Base-by-base conservation (phyloP, 1,140 invertebrate species). In the Tyrophagus putrescentiae region DNA sequence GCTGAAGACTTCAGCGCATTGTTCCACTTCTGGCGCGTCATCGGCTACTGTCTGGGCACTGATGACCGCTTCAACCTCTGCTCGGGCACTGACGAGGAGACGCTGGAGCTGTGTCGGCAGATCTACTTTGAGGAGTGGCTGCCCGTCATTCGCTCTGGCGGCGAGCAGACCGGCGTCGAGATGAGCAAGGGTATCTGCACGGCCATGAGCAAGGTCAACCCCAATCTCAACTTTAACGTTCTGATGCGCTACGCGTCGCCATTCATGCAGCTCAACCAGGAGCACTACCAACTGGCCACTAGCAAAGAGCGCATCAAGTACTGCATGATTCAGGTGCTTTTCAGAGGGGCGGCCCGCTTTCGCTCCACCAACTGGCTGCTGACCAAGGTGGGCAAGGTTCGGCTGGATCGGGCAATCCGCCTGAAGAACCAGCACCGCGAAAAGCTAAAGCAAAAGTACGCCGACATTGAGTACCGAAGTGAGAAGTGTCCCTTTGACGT, bases 21-120 rank as follows among this genome's bases (percentile, higher is more conserved):
- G 54, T 70, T 85, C 1, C 86, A 92, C 68, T 80, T 90, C 65
- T 92, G 87, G 87, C 76, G 80, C 42, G 81, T 85, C 0, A 79
- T 91, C 32, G 86, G 86, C 0, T 77, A 82, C 66, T 71, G 85
- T 66, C 76, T 92, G 41, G 88, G 88, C 1, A 80, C 89, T 16
- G 78, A 87, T 63, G 86, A 92, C 65, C 79, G 77, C 78, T 78
- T 72, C 62, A 82, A 81, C 64, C 73, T 81, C 29, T 80, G 79
- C 64, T 65, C 67, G 0, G 76, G 75, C 0, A 71, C 64, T 29
- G 65, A 76, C 34, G 64, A 71, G 25, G 72, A 76, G 28, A 57
- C 44, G 11, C 13, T 60, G 23, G 50, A 57, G 39, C 32, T 60
- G 13, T 60, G 57, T 45, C 34, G 39, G 18, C 39, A 42, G 27